These are phyloP conservation scores for Lagodon rhomboides DNA, from an alignment of 2,797 vertebrate genomes.

Conservation along the genomic window DNA sequence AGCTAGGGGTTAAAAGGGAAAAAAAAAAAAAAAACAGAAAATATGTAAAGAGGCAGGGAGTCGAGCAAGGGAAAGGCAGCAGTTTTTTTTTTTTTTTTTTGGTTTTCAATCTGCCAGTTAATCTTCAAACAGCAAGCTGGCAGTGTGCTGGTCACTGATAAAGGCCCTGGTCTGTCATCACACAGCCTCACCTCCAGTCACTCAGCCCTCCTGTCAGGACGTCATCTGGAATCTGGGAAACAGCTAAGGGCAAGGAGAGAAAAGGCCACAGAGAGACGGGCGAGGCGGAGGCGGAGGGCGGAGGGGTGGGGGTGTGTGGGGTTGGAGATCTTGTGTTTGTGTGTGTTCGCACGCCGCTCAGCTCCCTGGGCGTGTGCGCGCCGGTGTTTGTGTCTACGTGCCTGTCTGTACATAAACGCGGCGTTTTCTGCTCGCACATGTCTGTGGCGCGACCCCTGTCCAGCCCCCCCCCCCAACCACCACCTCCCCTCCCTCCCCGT, in stretches of 20 bases:
- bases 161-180: conserved; percentile 86
- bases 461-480: conserved; percentile 1
- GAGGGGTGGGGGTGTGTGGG: background rate
- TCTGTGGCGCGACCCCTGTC: conserved; percentile 47
- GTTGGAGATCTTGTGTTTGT: conserved; percentile 40
- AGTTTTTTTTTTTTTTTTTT: conserved; percentile 65
- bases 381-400: conserved; percentile 2
- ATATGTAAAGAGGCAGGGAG: conserved; percentile 78
- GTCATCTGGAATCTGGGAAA: conserved; percentile 85
- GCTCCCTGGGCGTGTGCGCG: conserved; percentile 12
- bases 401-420: conserved; percentile 41
- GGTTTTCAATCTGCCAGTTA: conserved; percentile 81
- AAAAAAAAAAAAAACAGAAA: conserved; percentile 40
- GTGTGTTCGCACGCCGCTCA: conserved; percentile 40
- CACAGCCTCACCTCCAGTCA: conserved; percentile 83
- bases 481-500: background rate
- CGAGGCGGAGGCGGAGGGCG: conserved; percentile 33
- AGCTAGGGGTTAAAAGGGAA: conserved; percentile 66
- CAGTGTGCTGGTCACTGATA: conserved; percentile 87
- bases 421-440: conserved; percentile 33
- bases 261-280: conserved; percentile 54
- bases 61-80: conserved; percentile 65
- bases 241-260: conserved; percentile 81
- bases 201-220: conserved; percentile 84
- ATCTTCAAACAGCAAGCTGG: conserved; percentile 86